These are phyloP conservation scores for Epinephelus coioides DNA, from an alignment of 2,797 vertebrate genomes.

Conservation along the genomic window DNA sequence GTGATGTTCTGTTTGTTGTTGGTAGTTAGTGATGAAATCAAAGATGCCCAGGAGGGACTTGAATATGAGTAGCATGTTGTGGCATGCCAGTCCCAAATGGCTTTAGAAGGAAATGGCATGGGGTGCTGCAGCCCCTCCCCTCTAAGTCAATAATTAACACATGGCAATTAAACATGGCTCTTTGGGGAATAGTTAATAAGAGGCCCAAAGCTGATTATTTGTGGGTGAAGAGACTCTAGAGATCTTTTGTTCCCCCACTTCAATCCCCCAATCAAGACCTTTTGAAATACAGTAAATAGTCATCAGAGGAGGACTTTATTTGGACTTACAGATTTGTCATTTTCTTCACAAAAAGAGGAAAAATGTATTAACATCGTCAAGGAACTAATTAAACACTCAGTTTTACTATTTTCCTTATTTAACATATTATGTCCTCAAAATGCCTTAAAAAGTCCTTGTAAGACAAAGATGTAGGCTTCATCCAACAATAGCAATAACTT, in stretches of 20 bases:
- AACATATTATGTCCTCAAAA: no score
- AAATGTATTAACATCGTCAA: constrained; percentile 2
- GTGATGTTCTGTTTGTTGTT: constrained; percentile 58
- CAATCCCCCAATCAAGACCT: constrained; percentile 52
- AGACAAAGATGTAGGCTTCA: constrained; percentile 10
- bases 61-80: constrained; percentile 74
- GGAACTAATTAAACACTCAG: neutral
- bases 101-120: constrained; percentile 73
- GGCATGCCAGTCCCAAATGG: constrained; percentile 80
- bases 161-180: constrained; percentile 83
- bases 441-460: neutral
- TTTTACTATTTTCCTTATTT: neutral
- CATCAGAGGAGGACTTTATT: constrained; percentile 38
- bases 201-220: constrained; percentile 78
- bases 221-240: constrained; percentile 64
- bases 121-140: constrained; percentile 67
- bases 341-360: constrained; percentile 2
- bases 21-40: constrained; percentile 54
- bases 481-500: constrained; percentile 36
- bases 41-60: constrained; percentile 55
- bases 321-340: constrained; percentile 23
- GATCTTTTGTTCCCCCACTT: constrained; percentile 55
- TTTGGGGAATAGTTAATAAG: constrained; percentile 78
- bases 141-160: constrained; percentile 86
- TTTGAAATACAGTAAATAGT: constrained; percentile 56